Evolutionary conservation across 2,797 vertebrate species (phyloP), one percentile per base, ranked within the genome.

Genomic region (Sylvilagus floridanus): DNA sequence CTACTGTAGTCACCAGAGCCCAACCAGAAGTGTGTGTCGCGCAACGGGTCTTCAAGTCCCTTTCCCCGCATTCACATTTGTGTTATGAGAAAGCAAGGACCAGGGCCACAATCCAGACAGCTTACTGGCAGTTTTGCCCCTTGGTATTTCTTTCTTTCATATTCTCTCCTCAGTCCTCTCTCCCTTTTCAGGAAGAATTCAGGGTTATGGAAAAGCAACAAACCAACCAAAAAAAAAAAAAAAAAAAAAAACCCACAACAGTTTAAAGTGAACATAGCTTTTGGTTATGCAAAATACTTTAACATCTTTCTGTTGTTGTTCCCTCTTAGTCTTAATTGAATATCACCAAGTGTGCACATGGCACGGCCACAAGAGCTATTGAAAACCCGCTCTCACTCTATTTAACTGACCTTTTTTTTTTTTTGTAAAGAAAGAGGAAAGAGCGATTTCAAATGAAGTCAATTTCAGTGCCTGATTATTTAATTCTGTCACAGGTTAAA

Each of bases 401-500:
- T 98, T 98, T 98, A 97, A 97, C 97, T 97, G 97, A 98, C 96
- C 95, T 96, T 97, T 96, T 82, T 95, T 94, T 97, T 98, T 96
- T 97, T 97, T 65, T 82, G 89, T 94, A 95, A 95, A 97, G 85
- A 94, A 95, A 97, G 96, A 95, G 94, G 0, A 89, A 93, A 95
- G 94, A 97, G 95, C 71, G 79, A 92, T 97, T 98, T 97, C 97
- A 97, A 97, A 97, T 84, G 84, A 98, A 98, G 97, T 97, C 96
- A 98, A 93, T 97, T 97, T 96, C 96, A 97, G 97, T 93, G 96
- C 95, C 97, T 98, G 97, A 98, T 98, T 98, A 97, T 98, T 98
- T 98, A 96, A 97, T 98, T 97, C 96, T 98, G 97, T 97, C 96
- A 97, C 90, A 97, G 96, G 85, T 66, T 95, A 97, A 98, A 97